Evolutionary conservation across 2,888 invertebrate species (phyloP).

Genomic region (Patella pellucida): DNA sequence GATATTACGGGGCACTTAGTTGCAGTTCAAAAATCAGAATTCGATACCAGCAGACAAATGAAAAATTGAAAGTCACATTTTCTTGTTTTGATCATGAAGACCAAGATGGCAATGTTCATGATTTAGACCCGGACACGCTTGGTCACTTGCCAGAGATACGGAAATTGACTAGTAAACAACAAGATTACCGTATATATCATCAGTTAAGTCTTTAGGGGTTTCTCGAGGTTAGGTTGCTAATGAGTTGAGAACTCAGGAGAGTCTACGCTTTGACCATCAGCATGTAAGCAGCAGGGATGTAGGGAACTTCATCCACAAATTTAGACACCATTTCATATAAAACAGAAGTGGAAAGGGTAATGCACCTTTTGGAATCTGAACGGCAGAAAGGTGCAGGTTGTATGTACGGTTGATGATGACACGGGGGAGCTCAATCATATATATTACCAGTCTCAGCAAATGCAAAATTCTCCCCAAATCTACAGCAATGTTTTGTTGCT

Average conservation of each 20-base stretch:
- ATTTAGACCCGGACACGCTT: neutral
- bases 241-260: neutral
- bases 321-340: too few species aligned
- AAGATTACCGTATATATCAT: neutral
- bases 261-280: neutral
- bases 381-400: neutral
- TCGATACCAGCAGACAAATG: neutral
- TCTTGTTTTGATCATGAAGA: conserved; percentile 2
- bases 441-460: neutral
- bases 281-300: neutral
- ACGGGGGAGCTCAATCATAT: neutral
- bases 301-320: too few species aligned
- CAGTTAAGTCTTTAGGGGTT: neutral
- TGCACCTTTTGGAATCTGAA: neutral
- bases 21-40: neutral
- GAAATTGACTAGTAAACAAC: too few species aligned
- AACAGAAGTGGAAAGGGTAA: neutral
- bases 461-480: neutral
- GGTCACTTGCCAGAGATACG: neutral
- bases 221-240: neutral
- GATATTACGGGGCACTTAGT: too few species aligned
- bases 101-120: neutral
- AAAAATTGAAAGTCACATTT: neutral
- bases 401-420: neutral
- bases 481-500: conserved; percentile 1